Evolutionary conservation across 1,140 invertebrate genomes (phyloP).

Genomic region (Stenopsyche tienmushanensis): DNA sequence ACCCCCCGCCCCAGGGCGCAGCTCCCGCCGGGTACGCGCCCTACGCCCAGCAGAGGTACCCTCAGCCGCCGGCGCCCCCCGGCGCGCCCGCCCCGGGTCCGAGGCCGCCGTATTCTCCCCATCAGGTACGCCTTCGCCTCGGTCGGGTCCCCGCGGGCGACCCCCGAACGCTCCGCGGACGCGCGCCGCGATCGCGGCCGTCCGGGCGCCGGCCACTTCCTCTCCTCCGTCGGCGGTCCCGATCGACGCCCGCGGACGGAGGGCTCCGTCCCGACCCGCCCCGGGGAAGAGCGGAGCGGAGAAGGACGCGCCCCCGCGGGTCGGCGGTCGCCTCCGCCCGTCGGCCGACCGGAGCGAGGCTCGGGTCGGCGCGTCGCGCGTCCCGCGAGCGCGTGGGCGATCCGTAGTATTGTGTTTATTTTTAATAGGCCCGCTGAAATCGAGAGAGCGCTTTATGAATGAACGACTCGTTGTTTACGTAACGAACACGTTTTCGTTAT

Average conservation of each 20-base stretch:
- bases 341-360: neutral
- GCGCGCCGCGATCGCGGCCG: no score
- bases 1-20: conserved; percentile 20
- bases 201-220: neutral
- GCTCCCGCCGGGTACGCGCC: conserved; percentile 46
- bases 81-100: conserved; percentile 50
- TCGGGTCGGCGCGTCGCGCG: neutral
- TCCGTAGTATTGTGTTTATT: neutral
- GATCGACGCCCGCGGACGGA: conserved; percentile 2
- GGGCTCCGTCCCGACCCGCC: conserved; percentile 12
- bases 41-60: conserved; percentile 47
- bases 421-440: neutral
- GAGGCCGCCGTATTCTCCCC: conserved; percentile 52
- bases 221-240: neutral
- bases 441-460: neutral
- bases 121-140: conserved; percentile 45
- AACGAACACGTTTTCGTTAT: neutral
- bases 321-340: conserved; percentile 11
- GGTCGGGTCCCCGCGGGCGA: neutral
- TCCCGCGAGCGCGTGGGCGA: conserved; percentile 1
- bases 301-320: neutral
- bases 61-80: conserved; percentile 48
- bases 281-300: neutral
- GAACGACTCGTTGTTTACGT: no score
- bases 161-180: neutral